phyloP scores from a whole-genome alignment of 2,797 vertebrate species.

The Melanotaenia pygmaea region DNA sequence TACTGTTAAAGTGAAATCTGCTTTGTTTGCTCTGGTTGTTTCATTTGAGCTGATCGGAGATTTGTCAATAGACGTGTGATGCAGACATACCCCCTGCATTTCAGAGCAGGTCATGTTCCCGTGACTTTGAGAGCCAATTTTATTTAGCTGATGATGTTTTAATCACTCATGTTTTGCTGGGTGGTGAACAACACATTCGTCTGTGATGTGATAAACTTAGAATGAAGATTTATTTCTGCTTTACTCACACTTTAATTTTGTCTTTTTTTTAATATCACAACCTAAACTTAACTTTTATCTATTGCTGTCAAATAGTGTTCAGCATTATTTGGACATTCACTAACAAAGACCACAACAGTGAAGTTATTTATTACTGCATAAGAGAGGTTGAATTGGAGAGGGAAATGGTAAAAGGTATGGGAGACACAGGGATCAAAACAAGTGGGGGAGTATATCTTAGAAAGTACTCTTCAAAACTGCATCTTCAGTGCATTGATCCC shows the following conservation, averaged over 20 bases:
- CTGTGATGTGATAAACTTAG: not conserved
- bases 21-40: not conserved
- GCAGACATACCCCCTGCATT: not conserved
- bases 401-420: not conserved
- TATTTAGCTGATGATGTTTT: conserved; percentile 1
- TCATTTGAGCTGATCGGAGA: no score
- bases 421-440: not conserved
- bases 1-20: not conserved
- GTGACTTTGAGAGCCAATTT: not conserved
- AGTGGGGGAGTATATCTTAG: not conserved
- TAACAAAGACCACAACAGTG: not conserved
- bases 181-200: not conserved
- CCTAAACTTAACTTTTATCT: not conserved
- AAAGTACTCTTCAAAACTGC: no score
- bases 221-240: not conserved
- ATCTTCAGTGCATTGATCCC: not conserved
- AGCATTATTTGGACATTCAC: not conserved
- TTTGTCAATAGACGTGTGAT: not conserved
- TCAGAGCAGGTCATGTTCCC: not conserved
- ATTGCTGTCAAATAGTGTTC: not conserved
- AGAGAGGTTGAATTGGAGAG: not conserved
- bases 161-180: not conserved
- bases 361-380: not conserved
- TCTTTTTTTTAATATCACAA: not conserved
- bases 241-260: not conserved